These are phyloP conservation scores for Lamprotornis superbus DNA, from an alignment of 2,113 vertebrate genomes.

Conservation along the genomic window DNA sequence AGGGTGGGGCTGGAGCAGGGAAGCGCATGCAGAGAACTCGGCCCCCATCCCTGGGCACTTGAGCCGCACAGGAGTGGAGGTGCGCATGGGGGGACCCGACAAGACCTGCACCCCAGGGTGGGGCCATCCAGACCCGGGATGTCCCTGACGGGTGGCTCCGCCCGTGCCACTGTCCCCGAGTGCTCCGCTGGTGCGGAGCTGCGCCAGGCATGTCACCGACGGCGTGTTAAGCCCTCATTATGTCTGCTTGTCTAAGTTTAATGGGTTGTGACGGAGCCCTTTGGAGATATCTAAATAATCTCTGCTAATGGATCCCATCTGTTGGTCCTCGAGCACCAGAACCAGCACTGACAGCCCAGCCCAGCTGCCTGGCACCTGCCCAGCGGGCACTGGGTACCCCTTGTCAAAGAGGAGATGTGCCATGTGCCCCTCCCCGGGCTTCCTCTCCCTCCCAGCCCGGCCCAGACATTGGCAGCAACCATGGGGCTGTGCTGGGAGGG, in stretches of 20 bases:
- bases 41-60: neutral
- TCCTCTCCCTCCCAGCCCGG: neutral
- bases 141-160: accelerated
- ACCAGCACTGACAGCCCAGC: accelerated
- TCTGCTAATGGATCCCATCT: constrained; percentile 54
- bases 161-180: accelerated
- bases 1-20: neutral
- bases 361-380: neutral
- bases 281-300: constrained; percentile 45
- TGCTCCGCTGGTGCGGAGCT: accelerated
- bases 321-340: neutral
- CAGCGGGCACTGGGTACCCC: neutral
- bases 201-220: neutral
- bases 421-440: neutral
- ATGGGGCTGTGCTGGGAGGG: neutral
- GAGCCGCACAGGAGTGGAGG: accelerated
- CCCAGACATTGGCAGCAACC: neutral
- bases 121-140: accelerated
- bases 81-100: accelerated
- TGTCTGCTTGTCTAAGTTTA: constrained; percentile 15
- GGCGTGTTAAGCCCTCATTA: neutral
- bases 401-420: neutral
- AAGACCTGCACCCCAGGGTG: neutral
- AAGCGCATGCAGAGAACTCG: accelerated
- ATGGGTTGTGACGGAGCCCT: constrained; percentile 28